Percentiles rank a stretch among this genome's conserved stretches.
These are phyloP conservation scores for Drosophila ananassae DNA, from an alignment of 1,140 invertebrate species.

Conservation along the genomic window DNA sequence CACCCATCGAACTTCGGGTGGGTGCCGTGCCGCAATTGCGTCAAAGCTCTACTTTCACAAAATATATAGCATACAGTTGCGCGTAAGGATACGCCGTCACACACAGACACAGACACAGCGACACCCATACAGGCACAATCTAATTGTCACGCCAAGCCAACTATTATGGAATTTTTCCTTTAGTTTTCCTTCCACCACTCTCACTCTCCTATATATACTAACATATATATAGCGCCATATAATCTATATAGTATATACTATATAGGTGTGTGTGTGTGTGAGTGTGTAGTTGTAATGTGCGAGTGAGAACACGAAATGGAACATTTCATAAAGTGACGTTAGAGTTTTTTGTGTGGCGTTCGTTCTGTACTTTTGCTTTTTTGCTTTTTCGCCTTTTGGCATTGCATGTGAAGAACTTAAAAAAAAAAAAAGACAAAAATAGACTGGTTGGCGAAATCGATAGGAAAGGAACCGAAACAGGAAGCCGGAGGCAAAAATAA, in stretches of 20 bases:
- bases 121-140: constrained; percentile 47
- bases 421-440: neutral
- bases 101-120: neutral
- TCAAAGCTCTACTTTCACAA: constrained; percentile 60
- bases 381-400: constrained; percentile 50
- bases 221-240: neutral
- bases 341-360: constrained; percentile 55
- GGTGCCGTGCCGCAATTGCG: constrained; percentile 74
- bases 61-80: constrained; percentile 8
- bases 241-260: constrained; percentile 3
- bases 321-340: constrained; percentile 66
- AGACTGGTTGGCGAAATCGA: constrained; percentile 41
- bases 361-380: constrained; percentile 52
- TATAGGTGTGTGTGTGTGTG: neutral
- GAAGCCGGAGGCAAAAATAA: constrained; percentile 42
- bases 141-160: constrained; percentile 80
- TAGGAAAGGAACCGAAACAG: constrained; percentile 17
- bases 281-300: neutral
- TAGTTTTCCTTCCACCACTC: constrained; percentile 16
- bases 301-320: constrained; percentile 5
- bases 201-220: neutral
- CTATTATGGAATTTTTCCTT: constrained; percentile 77
- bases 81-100: constrained; percentile 9
- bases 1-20: constrained; percentile 15
- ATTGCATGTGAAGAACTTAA: constrained; percentile 58